Percentiles rank a stretch among this genome's conserved stretches.
These are phyloP conservation scores for Empidonax traillii DNA, from an alignment of 2,113 vertebrate species.

Conservation along the genomic window DNA sequence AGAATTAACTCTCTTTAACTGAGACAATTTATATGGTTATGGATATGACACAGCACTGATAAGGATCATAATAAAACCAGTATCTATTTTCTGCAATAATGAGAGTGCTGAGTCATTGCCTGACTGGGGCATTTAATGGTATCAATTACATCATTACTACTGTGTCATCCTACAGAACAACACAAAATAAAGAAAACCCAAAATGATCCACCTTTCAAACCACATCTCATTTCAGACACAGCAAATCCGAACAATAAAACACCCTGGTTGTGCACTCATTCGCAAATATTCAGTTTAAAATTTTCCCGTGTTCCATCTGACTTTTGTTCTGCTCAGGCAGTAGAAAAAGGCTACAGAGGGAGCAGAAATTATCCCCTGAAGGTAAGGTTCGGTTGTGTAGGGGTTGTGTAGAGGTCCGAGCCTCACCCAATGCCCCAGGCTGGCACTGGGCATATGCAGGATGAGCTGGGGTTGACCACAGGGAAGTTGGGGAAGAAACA, in stretches of 20 bases:
- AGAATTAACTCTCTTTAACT: not conserved
- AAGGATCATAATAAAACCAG: not conserved
- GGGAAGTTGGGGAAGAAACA: not conserved
- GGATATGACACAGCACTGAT: not conserved
- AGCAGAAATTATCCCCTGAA: not conserved
- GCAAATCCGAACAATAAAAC: not conserved
- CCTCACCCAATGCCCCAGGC: accelerated
- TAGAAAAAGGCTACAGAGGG: not conserved
- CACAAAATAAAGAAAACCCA: not conserved
- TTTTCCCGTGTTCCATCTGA: not conserved
- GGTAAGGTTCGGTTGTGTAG: not conserved
- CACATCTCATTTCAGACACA: not conserved
- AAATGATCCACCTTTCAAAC: not conserved
- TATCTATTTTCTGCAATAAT: not conserved
- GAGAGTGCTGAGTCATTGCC: not conserved
- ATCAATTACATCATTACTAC: slow-evolving; percentile 9
- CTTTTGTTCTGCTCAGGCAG: not conserved
- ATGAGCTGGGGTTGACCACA: not conserved
- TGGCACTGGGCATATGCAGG: not conserved
- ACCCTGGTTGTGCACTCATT: not conserved
- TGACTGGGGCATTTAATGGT: not conserved
- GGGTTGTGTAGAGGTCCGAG: not conserved
- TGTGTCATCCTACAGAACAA: not conserved
- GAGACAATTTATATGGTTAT: not conserved
- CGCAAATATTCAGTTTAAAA: not conserved